Base-by-base conservation (phyloP, 1,140 invertebrate genomes). In the Oppia nitens region DNA sequence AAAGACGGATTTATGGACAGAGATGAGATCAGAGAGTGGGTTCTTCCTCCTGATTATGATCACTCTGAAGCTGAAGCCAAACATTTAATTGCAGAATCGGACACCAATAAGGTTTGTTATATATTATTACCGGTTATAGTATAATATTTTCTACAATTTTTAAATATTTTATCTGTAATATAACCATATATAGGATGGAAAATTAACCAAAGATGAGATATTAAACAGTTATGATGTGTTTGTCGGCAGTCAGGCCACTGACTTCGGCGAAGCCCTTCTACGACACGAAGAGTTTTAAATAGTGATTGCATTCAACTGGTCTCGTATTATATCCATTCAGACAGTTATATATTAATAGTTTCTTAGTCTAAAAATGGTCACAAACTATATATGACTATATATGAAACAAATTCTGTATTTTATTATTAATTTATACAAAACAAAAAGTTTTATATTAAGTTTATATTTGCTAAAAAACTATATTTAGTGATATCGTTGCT, bases 231-330 rank as follows among this genome's bases (percentile, higher is more conserved):
- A 97, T 71, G 94, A 98, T 72, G 74, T 96, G 1, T 99, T 98
- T 72, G 94, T 98, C 0, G 93, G 94, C 28, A 97, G 92, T 17
- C 93, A 98, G 71, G 95, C 92, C 0, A 98, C 94, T 0, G 94
- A 98, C 73, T 99, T 97, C 72, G 95, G 95, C 1, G 91, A 97
- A 72, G 92, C 92, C 6, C 73, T 98, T 2, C 80, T 82, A 0
- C 78, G 88, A 65, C 94, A 98, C 69, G 95, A 98, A 66, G 89
- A 93, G 73, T 91, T 94, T 73, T 93, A 58, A 60, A 27, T n/a
- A n/a, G n/a, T n/a, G n/a, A n/a, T n/a, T n/a, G n/a, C n/a, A n/a
- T n/a, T n/a, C n/a, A n/a, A n/a, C n/a, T n/a, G n/a, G n/a, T n/a
- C n/a, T n/a, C n/a, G n/a, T n/a, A n/a, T n/a, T n/a, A n/a, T n/a